Conservation (phyloP, 2,888 invertebrate species). For the Agonopterix heracliana region DNA sequence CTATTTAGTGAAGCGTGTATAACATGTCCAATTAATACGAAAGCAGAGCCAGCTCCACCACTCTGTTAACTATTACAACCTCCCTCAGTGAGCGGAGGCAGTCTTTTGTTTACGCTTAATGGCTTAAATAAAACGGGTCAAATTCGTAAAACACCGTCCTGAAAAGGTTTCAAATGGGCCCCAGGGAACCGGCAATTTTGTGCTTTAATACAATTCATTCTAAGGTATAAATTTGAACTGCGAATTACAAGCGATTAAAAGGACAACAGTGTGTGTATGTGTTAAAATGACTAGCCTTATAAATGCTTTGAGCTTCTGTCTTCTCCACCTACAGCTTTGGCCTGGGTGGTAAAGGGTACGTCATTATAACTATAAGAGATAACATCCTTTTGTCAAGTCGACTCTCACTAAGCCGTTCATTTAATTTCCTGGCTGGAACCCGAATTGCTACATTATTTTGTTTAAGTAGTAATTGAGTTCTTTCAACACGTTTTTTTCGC, state of each 20-base stretch:
- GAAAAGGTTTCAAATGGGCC: slow-evolving; percentile 56
- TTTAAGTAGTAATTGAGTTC: slow-evolving; percentile 70
- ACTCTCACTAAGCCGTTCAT: slow-evolving; percentile 59
- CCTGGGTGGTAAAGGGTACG: slow-evolving; percentile 41
- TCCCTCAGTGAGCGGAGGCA: slow-evolving; percentile 57
- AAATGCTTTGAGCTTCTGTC: slow-evolving; percentile 44
- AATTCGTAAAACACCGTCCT: slow-evolving; percentile 60
- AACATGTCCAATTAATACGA: slow-evolving; percentile 69
- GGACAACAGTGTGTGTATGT: slow-evolving; percentile 41
- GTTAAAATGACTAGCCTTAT: slow-evolving; percentile 49
- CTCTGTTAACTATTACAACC: slow-evolving; percentile 66
- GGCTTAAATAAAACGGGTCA: slow-evolving; percentile 72
- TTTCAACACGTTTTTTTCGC: slow-evolving; percentile 60
- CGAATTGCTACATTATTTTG: slow-evolving; percentile 64
- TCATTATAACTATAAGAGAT: slow-evolving; percentile 63
- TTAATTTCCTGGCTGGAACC: slow-evolving; percentile 69
- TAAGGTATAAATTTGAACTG: slow-evolving; percentile 48
- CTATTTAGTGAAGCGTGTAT: slow-evolving; percentile 64
- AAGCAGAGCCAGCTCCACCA: slow-evolving; percentile 48
- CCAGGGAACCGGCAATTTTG: slow-evolving; percentile 34
- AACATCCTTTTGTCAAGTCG: slow-evolving; percentile 53
- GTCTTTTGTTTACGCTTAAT: slow-evolving; percentile 73
- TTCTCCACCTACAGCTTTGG: slow-evolving; percentile 49
- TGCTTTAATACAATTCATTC: slow-evolving; percentile 35
- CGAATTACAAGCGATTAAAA: slow-evolving; percentile 41